Percentiles rank a stretch among this genome's conserved stretches.
phyloP scores from a whole-genome alignment of 92 coral and sea anemone species.

The Bergia sp. region DNA sequence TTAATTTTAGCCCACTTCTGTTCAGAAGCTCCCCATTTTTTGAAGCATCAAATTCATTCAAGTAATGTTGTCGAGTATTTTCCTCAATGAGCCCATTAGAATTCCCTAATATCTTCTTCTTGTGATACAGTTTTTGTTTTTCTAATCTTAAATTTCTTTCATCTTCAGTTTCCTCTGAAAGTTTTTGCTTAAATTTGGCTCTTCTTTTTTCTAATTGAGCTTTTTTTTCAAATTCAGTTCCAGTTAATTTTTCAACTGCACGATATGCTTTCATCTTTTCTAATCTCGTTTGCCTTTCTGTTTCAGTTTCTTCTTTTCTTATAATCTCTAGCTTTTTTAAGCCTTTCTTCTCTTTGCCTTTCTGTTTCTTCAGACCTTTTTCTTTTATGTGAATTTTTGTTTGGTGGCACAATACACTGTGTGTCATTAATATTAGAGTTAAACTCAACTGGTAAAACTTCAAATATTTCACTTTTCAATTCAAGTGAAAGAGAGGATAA shows the following conservation, averaged over 20 bases:
- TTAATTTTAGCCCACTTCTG: conserved; percentile 36
- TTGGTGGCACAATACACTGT: conserved; percentile 23
- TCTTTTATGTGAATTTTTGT: conserved; percentile 42
- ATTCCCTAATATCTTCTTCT: conserved; percentile 26
- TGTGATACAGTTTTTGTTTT: conserved; percentile 21
- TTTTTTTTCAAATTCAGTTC: conserved; percentile 38
- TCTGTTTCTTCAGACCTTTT: conserved; percentile 45
- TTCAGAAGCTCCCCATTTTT: conserved; percentile 39
- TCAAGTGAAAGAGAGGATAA: conserved; percentile 60
- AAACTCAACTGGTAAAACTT: conserved; percentile 62
- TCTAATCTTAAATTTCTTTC: conserved; percentile 18
- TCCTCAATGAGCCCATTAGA: background rate
- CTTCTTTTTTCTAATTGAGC: conserved; percentile 33
- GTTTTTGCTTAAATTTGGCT: conserved; percentile 29
- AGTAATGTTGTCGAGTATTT: conserved; percentile 20
- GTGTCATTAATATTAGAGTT: conserved; percentile 13
- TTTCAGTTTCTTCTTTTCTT: conserved; percentile 62
- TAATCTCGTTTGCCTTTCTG: conserved; percentile 56
- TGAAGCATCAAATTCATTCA: conserved; percentile 35
- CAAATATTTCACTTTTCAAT: conserved; percentile 62
- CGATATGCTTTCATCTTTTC: conserved; percentile 50
- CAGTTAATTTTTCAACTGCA: conserved; percentile 41
- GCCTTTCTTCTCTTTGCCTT: conserved; percentile 48
- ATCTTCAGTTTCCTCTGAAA: conserved; percentile 19
- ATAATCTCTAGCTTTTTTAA: conserved; percentile 48